phyloP scores from a whole-genome alignment of 2,113 vertebrate species.

The Archilochus colubris region DNA sequence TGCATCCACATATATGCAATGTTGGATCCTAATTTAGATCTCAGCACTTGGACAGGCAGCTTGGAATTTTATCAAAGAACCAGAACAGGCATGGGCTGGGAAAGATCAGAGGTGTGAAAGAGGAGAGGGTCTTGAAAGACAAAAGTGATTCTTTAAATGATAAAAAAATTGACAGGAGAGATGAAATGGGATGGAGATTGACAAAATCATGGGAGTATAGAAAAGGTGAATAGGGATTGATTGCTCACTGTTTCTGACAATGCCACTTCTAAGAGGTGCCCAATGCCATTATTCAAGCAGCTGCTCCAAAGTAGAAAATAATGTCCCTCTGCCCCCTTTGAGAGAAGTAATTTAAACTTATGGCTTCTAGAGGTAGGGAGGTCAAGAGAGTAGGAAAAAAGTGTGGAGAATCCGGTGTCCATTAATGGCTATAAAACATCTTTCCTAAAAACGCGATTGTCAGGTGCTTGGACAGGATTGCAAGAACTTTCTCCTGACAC shows the following conservation, averaged over 20 bases:
- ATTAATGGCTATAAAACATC: background rate
- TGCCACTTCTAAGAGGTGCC: conserved; percentile 25
- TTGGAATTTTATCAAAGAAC: background rate
- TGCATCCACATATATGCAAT: background rate
- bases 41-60: background rate
- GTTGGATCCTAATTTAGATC: conserved; percentile 14
- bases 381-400: background rate
- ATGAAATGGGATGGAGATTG: conserved; percentile 31
- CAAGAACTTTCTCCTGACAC: background rate
- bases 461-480: background rate
- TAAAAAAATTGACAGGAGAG: background rate
- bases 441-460: background rate
- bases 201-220: conserved; percentile 53
- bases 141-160: conserved; percentile 4
- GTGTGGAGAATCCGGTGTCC: background rate
- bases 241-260: conserved; percentile 62
- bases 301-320: background rate
- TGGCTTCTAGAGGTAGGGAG: background rate
- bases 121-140: background rate
- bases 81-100: background rate
- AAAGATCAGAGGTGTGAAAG: background rate
- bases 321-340: background rate
- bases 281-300: conserved; percentile 44
- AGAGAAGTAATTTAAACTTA: conserved; percentile 22
- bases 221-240: conserved; percentile 62